Percentiles rank a stretch among this genome's conserved stretches.
phyloP scores from a whole-genome alignment of 2,113 vertebrate species.

The Rhea pennata region DNA sequence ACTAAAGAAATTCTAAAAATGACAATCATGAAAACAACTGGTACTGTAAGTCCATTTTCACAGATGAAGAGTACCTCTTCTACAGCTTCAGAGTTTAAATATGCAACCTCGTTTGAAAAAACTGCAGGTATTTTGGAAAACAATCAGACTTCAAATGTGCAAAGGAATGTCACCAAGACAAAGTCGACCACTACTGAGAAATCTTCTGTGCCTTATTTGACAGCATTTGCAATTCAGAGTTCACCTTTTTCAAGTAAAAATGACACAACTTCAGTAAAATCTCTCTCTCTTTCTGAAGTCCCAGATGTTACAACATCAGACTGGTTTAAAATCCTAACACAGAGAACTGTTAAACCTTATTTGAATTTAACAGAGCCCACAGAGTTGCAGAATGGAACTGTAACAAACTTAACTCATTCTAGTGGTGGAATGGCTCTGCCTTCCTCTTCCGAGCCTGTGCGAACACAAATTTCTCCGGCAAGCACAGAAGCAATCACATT shows the following conservation, averaged over 20 bases:
- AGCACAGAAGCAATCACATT: background rate
- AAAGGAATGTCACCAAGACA: conserved; percentile 9
- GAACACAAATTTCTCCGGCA: background rate
- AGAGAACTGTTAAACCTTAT: conserved; percentile 6
- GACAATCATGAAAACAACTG: background rate
- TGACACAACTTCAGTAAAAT: conserved; percentile 21
- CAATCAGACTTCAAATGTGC: background rate
- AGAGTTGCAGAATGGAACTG: conserved; percentile 12
- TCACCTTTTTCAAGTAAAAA: background rate
- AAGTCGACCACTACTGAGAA: conserved; percentile 14
- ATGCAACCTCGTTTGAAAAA: conserved; percentile 29
- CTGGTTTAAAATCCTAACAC: background rate
- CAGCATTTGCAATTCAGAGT: conserved; percentile 17
- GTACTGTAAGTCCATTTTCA: background rate
- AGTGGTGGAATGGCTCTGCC: background rate
- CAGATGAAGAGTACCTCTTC: conserved; percentile 2
- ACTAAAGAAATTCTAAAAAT: background rate
- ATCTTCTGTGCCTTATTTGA: background rate
- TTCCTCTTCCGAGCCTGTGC: background rate
- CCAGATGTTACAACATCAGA: background rate
- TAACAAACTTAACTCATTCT: background rate
- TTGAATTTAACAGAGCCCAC: conserved; percentile 34
- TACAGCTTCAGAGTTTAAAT: conserved; percentile 32
- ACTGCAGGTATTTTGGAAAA: background rate
- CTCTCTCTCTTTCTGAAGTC: conserved; percentile 11